phyloP scores from a whole-genome alignment of 2,888 invertebrate genomes.

The Leptothorax acervorum region DNA sequence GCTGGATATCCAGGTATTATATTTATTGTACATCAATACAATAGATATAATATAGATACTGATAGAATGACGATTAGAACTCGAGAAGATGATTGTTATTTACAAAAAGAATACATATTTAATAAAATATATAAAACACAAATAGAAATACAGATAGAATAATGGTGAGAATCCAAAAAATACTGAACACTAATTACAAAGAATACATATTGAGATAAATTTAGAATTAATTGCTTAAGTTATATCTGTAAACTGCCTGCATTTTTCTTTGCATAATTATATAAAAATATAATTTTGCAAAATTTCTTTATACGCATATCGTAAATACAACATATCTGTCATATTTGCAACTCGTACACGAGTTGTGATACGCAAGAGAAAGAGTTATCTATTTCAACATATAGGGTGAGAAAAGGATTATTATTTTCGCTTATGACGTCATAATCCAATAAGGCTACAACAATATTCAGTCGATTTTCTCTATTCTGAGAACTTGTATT shows the following conservation, averaged over 20 bases:
- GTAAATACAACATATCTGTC: not conserved
- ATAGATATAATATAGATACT: not conserved
- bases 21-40: not conserved
- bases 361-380: not conserved
- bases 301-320: not conserved
- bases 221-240: not conserved
- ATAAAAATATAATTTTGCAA: not conserved
- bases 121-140: not conserved
- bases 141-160: not conserved
- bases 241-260: not conserved
- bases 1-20: too few relatives aligned
- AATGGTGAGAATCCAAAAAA: not conserved
- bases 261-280: not conserved
- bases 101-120: not conserved
- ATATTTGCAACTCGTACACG: not conserved
- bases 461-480: constrained; percentile 9
- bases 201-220: not conserved
- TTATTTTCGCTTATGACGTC: constrained; percentile 20
- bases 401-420: constrained; percentile 2
- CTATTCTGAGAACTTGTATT: not conserved
- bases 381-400: not conserved
- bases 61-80: not conserved
- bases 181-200: not conserved
- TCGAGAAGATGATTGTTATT: not conserved
- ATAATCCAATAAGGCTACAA: constrained; percentile 6